phyloP scores from a whole-genome alignment of 2,113 vertebrate genomes.

The Epinephelus moara region DNA sequence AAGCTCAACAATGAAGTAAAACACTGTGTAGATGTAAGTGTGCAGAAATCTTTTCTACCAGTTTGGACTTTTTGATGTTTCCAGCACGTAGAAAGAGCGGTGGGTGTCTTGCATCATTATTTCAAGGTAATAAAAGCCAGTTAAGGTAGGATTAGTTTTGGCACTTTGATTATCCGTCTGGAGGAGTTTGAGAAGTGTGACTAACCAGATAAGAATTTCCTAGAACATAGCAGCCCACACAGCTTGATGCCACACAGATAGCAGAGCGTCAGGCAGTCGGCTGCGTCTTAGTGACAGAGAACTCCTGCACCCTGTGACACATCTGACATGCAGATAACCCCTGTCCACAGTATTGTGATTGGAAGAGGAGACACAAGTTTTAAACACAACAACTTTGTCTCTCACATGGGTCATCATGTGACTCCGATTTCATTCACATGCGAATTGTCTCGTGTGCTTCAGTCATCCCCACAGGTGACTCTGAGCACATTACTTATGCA shows the following conservation, averaged over 20 bases:
- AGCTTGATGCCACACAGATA: slow-evolving; percentile 62
- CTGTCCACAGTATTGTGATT: not conserved
- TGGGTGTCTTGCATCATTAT: too few relatives aligned
- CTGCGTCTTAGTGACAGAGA: slow-evolving; percentile 1
- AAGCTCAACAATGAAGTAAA: too few relatives aligned
- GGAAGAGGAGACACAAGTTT: not conserved
- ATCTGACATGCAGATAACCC: slow-evolving; percentile 62
- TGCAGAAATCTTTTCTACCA: too few relatives aligned
- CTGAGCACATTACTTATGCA: not conserved
- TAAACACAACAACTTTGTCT: slow-evolving; percentile 16
- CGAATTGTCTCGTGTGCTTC: not conserved
- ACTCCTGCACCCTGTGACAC: not conserved
- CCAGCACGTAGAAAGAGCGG: too few relatives aligned
- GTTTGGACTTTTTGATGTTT: too few relatives aligned
- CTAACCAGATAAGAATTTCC: slow-evolving; percentile 42
- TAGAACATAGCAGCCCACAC: not conserved
- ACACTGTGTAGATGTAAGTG: too few relatives aligned
- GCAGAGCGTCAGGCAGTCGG: slow-evolving; percentile 26
- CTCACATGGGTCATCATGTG: slow-evolving; percentile 45
- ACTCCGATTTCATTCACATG: slow-evolving; percentile 12
- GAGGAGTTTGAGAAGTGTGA: slow-evolving; percentile 14
- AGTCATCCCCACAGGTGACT: slow-evolving; percentile 2
- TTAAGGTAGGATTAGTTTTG: not conserved
- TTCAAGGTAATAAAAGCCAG: not conserved
- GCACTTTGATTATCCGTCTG: not conserved